Percentiles rank a stretch among this genome's conserved stretches.
These are phyloP conservation scores for Chroicocephalus ridibundus DNA, from an alignment of 2,113 vertebrate genomes.

Conservation along the genomic window DNA sequence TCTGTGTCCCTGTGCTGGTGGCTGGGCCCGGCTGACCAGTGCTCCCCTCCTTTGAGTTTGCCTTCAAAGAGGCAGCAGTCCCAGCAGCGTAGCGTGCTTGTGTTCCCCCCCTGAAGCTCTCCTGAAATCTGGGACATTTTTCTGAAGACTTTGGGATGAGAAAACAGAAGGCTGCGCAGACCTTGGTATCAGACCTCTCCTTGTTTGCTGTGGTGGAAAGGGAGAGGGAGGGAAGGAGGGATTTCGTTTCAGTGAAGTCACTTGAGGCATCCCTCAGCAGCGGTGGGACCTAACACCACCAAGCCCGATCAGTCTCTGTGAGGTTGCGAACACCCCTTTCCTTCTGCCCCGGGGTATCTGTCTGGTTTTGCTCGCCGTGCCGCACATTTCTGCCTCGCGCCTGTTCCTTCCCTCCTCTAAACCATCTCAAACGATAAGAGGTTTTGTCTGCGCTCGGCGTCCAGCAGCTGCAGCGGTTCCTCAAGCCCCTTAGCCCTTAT, in stretches of 20 bases:
- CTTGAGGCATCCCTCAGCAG: background rate
- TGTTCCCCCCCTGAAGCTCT: background rate
- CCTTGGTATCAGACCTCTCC: background rate
- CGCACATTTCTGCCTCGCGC: background rate
- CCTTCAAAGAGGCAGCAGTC: background rate
- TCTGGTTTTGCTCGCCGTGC: background rate
- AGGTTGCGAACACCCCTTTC: background rate
- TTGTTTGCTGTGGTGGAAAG: background rate
- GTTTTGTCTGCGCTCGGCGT: background rate
- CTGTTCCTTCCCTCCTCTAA: background rate
- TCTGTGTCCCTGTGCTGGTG: background rate
- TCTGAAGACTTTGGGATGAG: background rate
- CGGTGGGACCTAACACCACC: background rate
- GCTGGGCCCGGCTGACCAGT: accelerated
- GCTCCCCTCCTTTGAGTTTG: background rate
- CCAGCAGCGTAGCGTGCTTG: too few species aligned
- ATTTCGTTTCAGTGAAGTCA: background rate
- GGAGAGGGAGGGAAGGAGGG: background rate
- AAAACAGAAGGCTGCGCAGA: background rate
- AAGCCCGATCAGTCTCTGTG: accelerated
- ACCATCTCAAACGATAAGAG: background rate
- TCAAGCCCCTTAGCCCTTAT: conserved; percentile 12
- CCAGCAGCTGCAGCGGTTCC: background rate
- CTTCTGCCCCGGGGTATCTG: background rate
- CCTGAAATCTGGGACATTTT: background rate